Conservation (phyloP, 2,888 invertebrate species). For the Pseudococcus longispinus region DNA sequence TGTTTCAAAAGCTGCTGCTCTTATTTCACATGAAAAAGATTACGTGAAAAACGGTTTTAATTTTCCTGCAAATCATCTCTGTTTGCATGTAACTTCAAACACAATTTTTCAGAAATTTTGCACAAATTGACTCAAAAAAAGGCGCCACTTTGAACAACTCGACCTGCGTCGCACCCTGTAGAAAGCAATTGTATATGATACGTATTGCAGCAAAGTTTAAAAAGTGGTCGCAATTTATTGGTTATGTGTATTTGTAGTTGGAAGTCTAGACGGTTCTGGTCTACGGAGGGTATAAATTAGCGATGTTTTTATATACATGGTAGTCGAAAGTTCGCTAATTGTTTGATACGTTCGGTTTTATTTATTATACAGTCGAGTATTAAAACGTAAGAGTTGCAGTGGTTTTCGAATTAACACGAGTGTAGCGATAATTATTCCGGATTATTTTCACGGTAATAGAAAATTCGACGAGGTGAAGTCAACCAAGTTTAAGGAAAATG, state of each 20-base stretch:
- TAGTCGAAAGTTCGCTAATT: not conserved
- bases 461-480: not conserved
- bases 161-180: not conserved
- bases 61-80: no score
- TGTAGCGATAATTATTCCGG: not conserved
- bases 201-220: not conserved
- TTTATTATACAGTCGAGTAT: not conserved
- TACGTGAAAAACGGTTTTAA: no score
- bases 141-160: not conserved
- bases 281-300: not conserved
- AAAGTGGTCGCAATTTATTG: not conserved
- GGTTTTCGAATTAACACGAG: conserved; percentile 3
- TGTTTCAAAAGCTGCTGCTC: no score
- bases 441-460: not conserved
- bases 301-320: not conserved
- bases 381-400: not conserved
- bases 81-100: no score
- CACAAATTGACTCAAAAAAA: not conserved
- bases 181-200: not conserved
- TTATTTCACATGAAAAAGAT: no score
- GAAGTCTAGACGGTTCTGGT: not conserved
- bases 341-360: not conserved
- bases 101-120: no score
- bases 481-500: not conserved
- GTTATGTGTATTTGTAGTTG: no score